phyloP scores from a whole-genome alignment of 2,113 vertebrate genomes.

The Saguinus imperator region DNA sequence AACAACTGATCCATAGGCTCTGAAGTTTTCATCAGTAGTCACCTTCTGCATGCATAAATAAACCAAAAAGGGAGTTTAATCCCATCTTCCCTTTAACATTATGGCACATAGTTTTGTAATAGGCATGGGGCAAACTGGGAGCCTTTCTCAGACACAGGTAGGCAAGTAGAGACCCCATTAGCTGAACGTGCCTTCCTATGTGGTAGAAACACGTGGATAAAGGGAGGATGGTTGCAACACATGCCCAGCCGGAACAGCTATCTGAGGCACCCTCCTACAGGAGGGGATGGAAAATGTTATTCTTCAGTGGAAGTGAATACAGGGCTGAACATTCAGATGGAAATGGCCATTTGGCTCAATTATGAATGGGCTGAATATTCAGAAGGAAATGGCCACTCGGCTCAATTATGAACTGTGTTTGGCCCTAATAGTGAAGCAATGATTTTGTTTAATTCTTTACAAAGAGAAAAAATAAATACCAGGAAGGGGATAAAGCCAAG shows the following conservation, averaged over 20 bases:
- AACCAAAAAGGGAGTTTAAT: conserved; percentile 39
- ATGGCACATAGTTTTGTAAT: neutral
- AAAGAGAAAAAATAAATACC: neutral
- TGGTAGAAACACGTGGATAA: neutral
- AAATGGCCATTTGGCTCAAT: neutral
- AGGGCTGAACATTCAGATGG: too few species aligned
- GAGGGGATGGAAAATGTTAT: neutral
- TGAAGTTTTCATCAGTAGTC: conserved; percentile 32
- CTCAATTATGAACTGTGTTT: neutral
- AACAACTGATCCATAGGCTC: neutral
- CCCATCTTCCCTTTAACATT: neutral
- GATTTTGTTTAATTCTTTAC: neutral
- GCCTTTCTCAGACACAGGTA: neutral
- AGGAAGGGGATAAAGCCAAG: neutral
- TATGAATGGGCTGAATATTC: neutral
- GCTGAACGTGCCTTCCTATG: neutral
- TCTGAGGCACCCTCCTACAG: accelerated
- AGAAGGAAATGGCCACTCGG: neutral
- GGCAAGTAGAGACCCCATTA: neutral
- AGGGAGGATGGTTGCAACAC: neutral
- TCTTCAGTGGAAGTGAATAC: neutral
- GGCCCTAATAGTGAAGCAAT: neutral
- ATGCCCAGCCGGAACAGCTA: neutral
- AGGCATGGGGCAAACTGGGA: neutral
- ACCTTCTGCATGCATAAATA: conserved; percentile 44